Evolutionary conservation across 2,113 vertebrate genomes (phyloP), one percentile per base, ranked within the genome.

Genomic region (Anseranas semipalmata): DNA sequence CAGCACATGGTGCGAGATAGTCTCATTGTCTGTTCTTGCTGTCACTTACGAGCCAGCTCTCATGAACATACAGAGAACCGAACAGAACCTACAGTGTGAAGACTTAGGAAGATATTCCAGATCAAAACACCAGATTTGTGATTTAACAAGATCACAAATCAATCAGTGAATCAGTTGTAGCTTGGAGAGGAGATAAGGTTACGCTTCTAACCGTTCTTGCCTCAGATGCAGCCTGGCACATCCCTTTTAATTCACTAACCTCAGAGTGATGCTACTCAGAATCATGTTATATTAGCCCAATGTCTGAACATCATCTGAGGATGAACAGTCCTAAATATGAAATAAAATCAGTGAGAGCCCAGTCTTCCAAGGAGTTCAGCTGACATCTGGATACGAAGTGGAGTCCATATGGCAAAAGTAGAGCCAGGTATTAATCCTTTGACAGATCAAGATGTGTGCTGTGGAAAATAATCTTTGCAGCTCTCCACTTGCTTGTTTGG

Each of bases 141-240:
- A 60, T 91, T 87, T 53, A 89, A 28, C 41, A 53, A 84, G 39
- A 55, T 66, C 24, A 90, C 12, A 70, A 63, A 87, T 45, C 10
- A 46, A 58, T 73, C 19, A 75, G 15, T 65, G 43, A 60, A 60
- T 30, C 74, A 39, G 19, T 24, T 50, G 45, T 46, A 66, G 16
- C 13, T 74, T 67, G 27, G 32, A 85, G 12, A 63, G 1, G 4
- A 78, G 22, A 15, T 21, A 39, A 63, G 50, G 0, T 67, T 70
- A 81, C 3, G 45, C 35, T 46, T 0, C 0, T 55, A 68, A 39
- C 9, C 62, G 11, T 5, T 16, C 21, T 86, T 13, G 1, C 32
- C 32, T 67, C 13, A 53, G 25, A 41, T 22, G 13, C 0, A 3
- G 18, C 8, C 17, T 90, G 41, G 30, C 86, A 17, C 8, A 77